These are phyloP conservation scores for Sesia bembeciformis DNA, from an alignment of 2,888 invertebrate species.

Conservation along the genomic window DNA sequence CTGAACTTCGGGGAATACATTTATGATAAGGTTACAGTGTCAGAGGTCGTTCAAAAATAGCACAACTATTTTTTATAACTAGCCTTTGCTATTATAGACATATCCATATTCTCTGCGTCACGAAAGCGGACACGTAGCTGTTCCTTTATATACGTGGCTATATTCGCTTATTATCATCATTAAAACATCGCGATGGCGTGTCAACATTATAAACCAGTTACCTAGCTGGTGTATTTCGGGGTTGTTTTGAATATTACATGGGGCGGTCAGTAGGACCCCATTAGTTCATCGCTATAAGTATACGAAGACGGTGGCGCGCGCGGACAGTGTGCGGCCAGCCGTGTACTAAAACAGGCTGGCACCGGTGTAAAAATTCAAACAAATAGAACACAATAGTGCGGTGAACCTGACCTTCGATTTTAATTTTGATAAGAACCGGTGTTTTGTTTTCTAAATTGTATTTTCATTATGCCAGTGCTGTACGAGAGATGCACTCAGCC, in stretches of 20 bases:
- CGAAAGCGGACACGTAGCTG: too few species aligned
- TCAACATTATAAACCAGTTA: conserved; percentile 4
- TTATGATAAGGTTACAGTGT: too few species aligned
- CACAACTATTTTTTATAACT: too few species aligned
- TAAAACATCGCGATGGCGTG: conserved; percentile 32
- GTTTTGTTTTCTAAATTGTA: conserved; percentile 11
- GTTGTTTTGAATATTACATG: conserved; percentile 51
- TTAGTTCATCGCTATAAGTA: conserved; percentile 51
- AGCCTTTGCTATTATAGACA: too few species aligned
- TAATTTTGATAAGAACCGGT: not conserved
- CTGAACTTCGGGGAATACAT: too few species aligned
- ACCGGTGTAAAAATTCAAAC: conserved; percentile 26
- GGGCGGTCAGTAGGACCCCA: conserved; percentile 47
- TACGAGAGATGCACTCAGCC: conserved; percentile 49
- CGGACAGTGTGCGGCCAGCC: conserved; percentile 66
- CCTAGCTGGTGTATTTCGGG: conserved; percentile 31
- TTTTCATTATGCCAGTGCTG: conserved; percentile 49
- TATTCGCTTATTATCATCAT: too few species aligned
- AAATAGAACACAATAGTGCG: conserved; percentile 44
- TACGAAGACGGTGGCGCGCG: conserved; percentile 35
- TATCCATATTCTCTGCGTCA: too few species aligned
- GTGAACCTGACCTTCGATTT: conserved; percentile 45
- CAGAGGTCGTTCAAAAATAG: too few species aligned
- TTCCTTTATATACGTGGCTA: too few species aligned
- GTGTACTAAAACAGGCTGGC: conserved; percentile 58